phyloP scores from a whole-genome alignment of 1,140 invertebrate genomes.

The Magallana gigas region DNA sequence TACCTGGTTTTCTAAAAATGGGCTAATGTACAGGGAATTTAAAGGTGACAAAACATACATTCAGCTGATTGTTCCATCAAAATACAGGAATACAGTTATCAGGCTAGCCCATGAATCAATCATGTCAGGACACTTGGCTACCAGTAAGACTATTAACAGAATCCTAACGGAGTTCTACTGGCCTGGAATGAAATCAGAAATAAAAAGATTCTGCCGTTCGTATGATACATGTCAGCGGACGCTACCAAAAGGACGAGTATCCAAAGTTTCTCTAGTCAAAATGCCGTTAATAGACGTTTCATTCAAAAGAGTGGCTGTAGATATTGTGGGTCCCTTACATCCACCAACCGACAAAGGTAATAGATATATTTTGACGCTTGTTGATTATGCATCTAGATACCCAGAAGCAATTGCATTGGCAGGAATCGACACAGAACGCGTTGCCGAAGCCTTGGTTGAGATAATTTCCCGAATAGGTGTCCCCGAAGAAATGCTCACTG shows the following conservation, averaged over 20 bases:
- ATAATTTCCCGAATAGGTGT: constrained; percentile 77
- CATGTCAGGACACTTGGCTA: too few relatives aligned
- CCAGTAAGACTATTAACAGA: constrained; percentile 33
- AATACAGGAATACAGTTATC: constrained; percentile 47
- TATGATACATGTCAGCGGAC: constrained; percentile 61
- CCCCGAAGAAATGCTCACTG: constrained; percentile 67
- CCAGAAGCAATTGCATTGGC: constrained; percentile 53
- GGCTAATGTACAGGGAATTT: constrained; percentile 12
- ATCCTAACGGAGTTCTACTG: constrained; percentile 50
- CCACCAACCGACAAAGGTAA: constrained; percentile 51
- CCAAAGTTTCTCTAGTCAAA: constrained; percentile 42
- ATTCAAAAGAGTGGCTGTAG: constrained; percentile 54
- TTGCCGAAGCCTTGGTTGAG: constrained; percentile 54
- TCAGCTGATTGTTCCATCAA: constrained; percentile 41
- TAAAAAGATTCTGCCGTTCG: constrained; percentile 49
- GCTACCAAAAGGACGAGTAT: constrained; percentile 39
- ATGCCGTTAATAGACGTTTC: constrained; percentile 45
- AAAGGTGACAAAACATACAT: not conserved
- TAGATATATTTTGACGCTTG: too few relatives aligned
- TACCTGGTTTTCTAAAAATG: not conserved
- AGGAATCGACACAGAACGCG: constrained; percentile 50
- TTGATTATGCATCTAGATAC: constrained; percentile 61
- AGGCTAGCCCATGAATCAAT: constrained; percentile 53
- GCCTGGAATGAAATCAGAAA: constrained; percentile 53
- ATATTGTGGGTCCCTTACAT: constrained; percentile 53